Conservation (phyloP, 2,797 vertebrate genomes). For the Prionace glauca region DNA sequence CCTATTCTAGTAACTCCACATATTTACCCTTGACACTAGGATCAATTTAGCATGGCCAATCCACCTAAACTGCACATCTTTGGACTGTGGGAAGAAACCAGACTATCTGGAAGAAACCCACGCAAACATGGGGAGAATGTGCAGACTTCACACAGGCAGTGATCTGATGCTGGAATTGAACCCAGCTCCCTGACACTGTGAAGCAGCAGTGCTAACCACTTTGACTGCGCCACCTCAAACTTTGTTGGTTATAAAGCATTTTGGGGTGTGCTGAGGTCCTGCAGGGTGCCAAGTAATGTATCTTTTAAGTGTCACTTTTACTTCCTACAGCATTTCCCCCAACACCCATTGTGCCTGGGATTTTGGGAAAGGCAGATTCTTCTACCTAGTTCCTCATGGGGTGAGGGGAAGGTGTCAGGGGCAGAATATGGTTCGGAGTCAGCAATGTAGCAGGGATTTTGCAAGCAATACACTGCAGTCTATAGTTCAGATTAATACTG, state of each 20-base stretch:
- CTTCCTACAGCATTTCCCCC: not conserved
- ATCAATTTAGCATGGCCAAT: no score
- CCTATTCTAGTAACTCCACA: no score
- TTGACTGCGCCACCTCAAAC: not conserved
- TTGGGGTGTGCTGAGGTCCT: not conserved
- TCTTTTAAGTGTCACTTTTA: not conserved
- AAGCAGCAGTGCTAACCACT: no score
- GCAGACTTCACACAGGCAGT: no score
- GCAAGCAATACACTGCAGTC: not conserved
- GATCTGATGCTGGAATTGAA: no score
- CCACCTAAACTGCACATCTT: no score
- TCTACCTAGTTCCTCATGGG: not conserved
- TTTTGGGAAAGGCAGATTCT: not conserved
- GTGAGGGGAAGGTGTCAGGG: not conserved
- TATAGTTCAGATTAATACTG: not conserved
- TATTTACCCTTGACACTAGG: no score
- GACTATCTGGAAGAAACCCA: no score
- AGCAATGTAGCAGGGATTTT: not conserved
- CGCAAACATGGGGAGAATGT: no score
- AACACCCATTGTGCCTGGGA: not conserved
- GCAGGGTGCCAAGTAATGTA: not conserved
- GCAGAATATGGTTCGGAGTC: not conserved
- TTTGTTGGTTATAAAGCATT: not conserved
- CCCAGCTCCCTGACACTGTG: no score
- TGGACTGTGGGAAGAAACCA: no score